Evolutionary conservation across 2,113 vertebrate genomes (phyloP).

Genomic region (Corvus moneduloides): DNA sequence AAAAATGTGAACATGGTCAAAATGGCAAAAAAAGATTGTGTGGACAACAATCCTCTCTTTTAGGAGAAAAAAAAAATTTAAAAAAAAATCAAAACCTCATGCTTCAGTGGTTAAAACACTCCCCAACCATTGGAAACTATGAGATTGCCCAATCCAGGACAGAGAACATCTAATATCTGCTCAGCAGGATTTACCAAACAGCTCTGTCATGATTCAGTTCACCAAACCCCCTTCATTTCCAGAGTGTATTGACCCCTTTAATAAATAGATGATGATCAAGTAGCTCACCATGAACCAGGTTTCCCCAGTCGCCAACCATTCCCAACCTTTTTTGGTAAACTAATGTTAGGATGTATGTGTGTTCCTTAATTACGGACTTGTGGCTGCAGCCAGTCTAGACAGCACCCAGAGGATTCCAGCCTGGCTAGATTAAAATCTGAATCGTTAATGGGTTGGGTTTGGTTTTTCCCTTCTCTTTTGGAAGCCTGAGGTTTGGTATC

Average conservation of each 20-base stretch:
- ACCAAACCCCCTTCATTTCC: not conserved
- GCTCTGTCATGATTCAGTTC: not conserved
- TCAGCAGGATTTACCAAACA: not conserved
- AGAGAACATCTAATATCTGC: not conserved
- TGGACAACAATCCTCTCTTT: conserved; percentile 30
- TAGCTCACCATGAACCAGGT: not conserved
- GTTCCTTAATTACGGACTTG: rapidly evolving
- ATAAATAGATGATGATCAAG: not conserved
- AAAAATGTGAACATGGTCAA: conserved; percentile 57
- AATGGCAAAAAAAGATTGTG: conserved; percentile 40
- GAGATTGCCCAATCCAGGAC: conserved; percentile 36
- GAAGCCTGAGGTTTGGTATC: rapidly evolving
- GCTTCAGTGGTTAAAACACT: conserved; percentile 40
- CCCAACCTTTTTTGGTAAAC: not conserved
- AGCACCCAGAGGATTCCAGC: not conserved
- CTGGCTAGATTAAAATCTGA: not conserved
- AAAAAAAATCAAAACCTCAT: conserved; percentile 40
- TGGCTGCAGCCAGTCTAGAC: not conserved
- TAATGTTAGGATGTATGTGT: rapidly evolving
- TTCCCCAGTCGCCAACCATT: not conserved
- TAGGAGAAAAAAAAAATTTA: not conserved
- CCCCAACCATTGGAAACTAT: conserved; percentile 50
- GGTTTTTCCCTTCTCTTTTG: not conserved
- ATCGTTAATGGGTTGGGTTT: rapidly evolving
- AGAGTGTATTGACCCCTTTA: not conserved